Evolutionary conservation across 1,140 invertebrate genomes (phyloP).

Genomic region (Arctopsyche grandis): DNA sequence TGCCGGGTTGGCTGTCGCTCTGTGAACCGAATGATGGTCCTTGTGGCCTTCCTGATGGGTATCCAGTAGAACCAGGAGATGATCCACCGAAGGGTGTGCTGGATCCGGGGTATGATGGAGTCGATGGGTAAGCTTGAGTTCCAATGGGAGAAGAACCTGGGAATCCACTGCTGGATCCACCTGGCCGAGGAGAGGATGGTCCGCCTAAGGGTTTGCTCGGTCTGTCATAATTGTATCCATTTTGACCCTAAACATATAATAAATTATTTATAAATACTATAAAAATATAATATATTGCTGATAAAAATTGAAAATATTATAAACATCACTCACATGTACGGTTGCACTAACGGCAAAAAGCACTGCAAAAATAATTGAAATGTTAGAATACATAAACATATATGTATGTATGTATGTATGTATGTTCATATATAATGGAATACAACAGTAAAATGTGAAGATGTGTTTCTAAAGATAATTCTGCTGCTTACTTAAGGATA

Average conservation of each 20-base stretch:
- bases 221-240: slow-evolving; percentile 50
- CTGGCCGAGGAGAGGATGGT: slow-evolving; percentile 45
- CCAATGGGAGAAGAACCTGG: slow-evolving; percentile 31
- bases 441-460: too few relatives aligned
- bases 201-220: slow-evolving; percentile 50
- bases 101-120: slow-evolving; percentile 48
- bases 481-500: too few relatives aligned
- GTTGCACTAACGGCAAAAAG: slow-evolving; percentile 46
- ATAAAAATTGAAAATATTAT: neutral
- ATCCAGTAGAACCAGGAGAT: slow-evolving; percentile 56
- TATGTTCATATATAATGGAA: too few relatives aligned
- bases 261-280: neutral
- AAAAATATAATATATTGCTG: neutral
- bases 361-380: slow-evolving; percentile 42
- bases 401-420: too few relatives aligned
- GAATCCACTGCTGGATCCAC: slow-evolving; percentile 35
- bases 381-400: too few relatives aligned
- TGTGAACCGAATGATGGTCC: slow-evolving; percentile 35
- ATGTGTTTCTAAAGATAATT: too few relatives aligned
- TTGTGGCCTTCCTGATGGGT: slow-evolving; percentile 55
- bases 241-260: too few relatives aligned
- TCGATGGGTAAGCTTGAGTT: slow-evolving; percentile 42
- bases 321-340: slow-evolving; percentile 42
- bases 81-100: slow-evolving; percentile 45
- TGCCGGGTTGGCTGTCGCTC: slow-evolving; percentile 44